Evolutionary conservation across 1,140 invertebrate genomes (phyloP).

Genomic region (Drosophila ironensis): DNA sequence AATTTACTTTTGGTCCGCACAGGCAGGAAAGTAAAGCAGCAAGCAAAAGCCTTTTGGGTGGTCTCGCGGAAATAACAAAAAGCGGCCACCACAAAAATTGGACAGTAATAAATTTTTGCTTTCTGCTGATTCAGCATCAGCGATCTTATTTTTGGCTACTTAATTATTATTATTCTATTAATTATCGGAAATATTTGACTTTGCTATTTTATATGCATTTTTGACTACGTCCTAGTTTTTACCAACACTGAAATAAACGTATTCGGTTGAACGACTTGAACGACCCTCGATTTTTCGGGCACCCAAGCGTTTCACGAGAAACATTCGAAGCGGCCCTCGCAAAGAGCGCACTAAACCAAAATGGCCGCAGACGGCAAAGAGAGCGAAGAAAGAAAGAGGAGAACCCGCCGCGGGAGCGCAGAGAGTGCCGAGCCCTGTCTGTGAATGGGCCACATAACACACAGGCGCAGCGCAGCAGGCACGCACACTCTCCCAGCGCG

Average conservation of each 20-base stretch:
- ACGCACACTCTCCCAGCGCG: background rate
- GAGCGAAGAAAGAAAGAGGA: background rate
- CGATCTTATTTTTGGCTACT: no score
- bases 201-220: no score
- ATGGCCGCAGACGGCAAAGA: conserved; percentile 59
- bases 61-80: conserved; percentile 24
- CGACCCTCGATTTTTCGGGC: conserved; percentile 22
- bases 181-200: no score
- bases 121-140: background rate
- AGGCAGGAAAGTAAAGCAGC: conserved; percentile 52
- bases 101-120: background rate
- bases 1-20: conserved; percentile 60
- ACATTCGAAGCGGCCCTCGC: conserved; percentile 29
- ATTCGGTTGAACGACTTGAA: background rate
- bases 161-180: no score
- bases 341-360: conserved; percentile 58
- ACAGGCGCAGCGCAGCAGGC: conserved; percentile 7
- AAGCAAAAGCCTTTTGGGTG: conserved; percentile 44
- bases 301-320: background rate
- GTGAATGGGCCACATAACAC: conserved; percentile 15
- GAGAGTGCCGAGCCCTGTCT: background rate
- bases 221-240: no score
- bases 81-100: conserved; percentile 42
- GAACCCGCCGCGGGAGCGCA: conserved; percentile 1
- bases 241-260: no score